Base-by-base conservation (phyloP, 37 sponge, comb jelly and placozoan species). In the Tethya wilhelma region DNA sequence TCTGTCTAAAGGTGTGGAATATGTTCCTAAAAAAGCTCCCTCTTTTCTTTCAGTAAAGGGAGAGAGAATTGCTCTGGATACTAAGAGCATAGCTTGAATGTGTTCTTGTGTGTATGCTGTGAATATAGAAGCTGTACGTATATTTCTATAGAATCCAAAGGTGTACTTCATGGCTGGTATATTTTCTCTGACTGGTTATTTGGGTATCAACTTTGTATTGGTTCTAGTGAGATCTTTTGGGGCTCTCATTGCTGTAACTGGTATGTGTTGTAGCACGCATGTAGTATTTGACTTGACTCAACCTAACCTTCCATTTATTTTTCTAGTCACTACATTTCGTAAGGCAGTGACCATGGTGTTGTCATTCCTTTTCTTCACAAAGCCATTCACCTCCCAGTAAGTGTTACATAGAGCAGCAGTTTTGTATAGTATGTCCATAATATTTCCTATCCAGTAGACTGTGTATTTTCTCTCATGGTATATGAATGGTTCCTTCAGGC, bases 311-410 rank as follows among this genome's bases (percentile, higher is more conserved):
- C n/a, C 14, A 67, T 37, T 67, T 39, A 67, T 36, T 22, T 22
- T 53, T 59, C 2, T 29, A 94, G 95, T 94, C 23, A 94, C 95
- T 5, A 94, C 95, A 1, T 83, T 87, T 59, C 56, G 95, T 33
- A 94, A 94, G 74, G 85, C 85, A 0, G 42, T 94, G 19, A 87
- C 91, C 4, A 77, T 94, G 20, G 81, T 90, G 39, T 59, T 94
- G 8, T 94, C 95, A 53, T 94, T 94, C 62, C 23, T 90, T 0
- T 26, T 94, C 89, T 94, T 94, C 79, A 71, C 89, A 8, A 94
- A 94, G 40, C 95, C 95, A 19, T 94, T 94, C 79, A 91, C 91
- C 74, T 59, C 77, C 28, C 91, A 94, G 91, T 93, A 55, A 80
- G 94, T 83, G 6, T 1, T 32, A 38, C 4, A n/a, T n/a, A n/a